Evolutionary conservation across 2,113 vertebrate species (phyloP), one percentile per base, ranked within the genome.

Genomic region (Forbesichthys agassizii): DNA sequence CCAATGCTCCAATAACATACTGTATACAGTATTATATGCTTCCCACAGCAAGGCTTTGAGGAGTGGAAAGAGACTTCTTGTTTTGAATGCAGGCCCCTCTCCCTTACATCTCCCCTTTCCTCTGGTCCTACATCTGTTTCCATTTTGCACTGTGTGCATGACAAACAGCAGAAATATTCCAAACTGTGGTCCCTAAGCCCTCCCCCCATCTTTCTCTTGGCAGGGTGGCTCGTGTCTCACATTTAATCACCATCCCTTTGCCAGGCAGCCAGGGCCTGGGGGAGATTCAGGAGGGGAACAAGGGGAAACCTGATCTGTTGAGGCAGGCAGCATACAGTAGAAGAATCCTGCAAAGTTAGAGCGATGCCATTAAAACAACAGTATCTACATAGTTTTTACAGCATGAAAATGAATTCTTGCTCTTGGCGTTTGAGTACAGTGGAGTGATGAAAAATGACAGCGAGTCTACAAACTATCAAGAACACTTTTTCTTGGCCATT

Each of bases 81-180:
- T 87, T 73, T 85, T 84, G 81, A 81, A 85, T 75, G 82, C 71
- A 52, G 73, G 72, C 68, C 62, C 69, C 68, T 67, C 72, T 79
- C 69, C 52, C 57, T 60, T 68, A 33, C 69, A 68, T 62, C 18
- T 76, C 60, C 67, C 76, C 58, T 74, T 80, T 81, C 73, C 74
- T 36, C 59, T 52, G 68, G 74, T 75, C 62, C 83, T 70, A 90
- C 92, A 92, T 93, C 92, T 93, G 92, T 87, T 93, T 93, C 89
- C 88, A 91, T 88, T 93, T 93, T 91, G 80, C 89, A 81, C 80
- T 49, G 82, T 84, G 87, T 89, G 85, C 89, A 88, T 91, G 91
- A 92, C 90, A 92, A 93, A 92, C 88, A 89, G 90, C 61, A 48
- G 85, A 91, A 86, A 91, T 87, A 91, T 93, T 92, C 90, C 89